A percentile compares a stretch with the other conserved stretches of the same genome.
These are phyloP conservation scores for Onychomys arenicola DNA, from an alignment of 2,797 vertebrate species.

Conservation along the genomic window DNA sequence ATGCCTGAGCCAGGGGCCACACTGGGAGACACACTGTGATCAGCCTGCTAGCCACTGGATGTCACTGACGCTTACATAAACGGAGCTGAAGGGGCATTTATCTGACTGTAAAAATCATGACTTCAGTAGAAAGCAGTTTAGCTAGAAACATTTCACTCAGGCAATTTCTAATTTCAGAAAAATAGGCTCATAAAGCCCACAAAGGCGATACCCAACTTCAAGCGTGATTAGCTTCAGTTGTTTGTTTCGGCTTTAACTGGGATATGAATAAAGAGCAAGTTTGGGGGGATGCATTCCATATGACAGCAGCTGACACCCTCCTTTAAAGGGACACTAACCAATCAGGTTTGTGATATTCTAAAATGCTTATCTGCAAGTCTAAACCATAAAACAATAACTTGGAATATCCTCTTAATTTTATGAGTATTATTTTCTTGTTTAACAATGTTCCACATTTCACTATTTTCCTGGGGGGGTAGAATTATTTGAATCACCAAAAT, in stretches of 20 bases:
- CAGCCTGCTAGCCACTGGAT: constrained; percentile 87
- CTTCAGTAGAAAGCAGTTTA: constrained; percentile 86
- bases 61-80: constrained; percentile 88
- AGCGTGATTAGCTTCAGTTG: constrained; percentile 90
- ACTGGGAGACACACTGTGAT: constrained; percentile 81
- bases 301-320: constrained; percentile 83
- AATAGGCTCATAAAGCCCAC: constrained; percentile 89
- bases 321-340: constrained; percentile 78
- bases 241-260: constrained; percentile 87
- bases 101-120: constrained; percentile 89
- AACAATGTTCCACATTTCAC: constrained; percentile 18
- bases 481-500: constrained; percentile 36
- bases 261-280: constrained; percentile 86
- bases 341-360: constrained; percentile 42
- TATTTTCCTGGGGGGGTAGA: background rate
- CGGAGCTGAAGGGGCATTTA: constrained; percentile 85
- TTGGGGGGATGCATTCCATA: constrained; percentile 79
- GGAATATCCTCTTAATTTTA: constrained; percentile 33
- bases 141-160: constrained; percentile 87
- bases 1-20: constrained; percentile 43
- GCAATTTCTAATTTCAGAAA: constrained; percentile 91
- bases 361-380: constrained; percentile 32
- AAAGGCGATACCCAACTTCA: constrained; percentile 89
- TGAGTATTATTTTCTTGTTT: constrained; percentile 7
- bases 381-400: constrained; percentile 56